Evolutionary conservation across 1,140 invertebrate genomes (phyloP), one percentile per base, ranked within the genome.

Genomic region (Euwallacea similis): DNA sequence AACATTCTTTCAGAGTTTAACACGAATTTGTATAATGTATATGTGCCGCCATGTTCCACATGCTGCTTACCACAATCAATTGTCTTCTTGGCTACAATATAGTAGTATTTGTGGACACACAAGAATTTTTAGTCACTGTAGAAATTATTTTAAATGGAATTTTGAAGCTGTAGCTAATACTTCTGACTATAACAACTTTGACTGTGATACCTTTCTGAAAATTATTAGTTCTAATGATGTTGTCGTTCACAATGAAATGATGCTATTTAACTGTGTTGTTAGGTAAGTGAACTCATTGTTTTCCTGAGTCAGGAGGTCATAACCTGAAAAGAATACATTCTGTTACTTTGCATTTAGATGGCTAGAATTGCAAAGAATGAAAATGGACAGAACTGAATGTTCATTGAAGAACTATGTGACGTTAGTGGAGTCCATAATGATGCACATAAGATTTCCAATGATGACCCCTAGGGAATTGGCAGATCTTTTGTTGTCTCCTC

Each of bases 121-220:
- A 55, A 85, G 90, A 69, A 88, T 95, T 33, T 90, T 92, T 42
- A 84, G 89, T 81, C 86, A 85, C 2, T 95, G 93, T 79, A 86
- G 91, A 75, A 91, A 94, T 77, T 97, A 95, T 80, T 88, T 97
- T 16, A 94, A 94, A 81, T 95, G 93, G 91, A 98, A 98, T 83
- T 88, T 98, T 73, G 91, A 95, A 79, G 86, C 90, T 74, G 90
- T 96, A 21, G 88, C 92, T 16, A 85, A 88, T 71, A 91, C 90
- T 10, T 84, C 86, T 6, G 93, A 96, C 77, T 96, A 97, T 81
- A 87, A 87, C 0, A 90, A 91, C 76, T 89, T 97, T 76, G 93
- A 95, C 77, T 84, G 88, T 0, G 92, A 95, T 68, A 86, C 91
- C n/a, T 81, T 97, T 53, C 85, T 92, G 41, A 84, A 87, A 9